Evolutionary conservation across 2,888 invertebrate species (phyloP).

Genomic region (Oegoconia quadripuncta): DNA sequence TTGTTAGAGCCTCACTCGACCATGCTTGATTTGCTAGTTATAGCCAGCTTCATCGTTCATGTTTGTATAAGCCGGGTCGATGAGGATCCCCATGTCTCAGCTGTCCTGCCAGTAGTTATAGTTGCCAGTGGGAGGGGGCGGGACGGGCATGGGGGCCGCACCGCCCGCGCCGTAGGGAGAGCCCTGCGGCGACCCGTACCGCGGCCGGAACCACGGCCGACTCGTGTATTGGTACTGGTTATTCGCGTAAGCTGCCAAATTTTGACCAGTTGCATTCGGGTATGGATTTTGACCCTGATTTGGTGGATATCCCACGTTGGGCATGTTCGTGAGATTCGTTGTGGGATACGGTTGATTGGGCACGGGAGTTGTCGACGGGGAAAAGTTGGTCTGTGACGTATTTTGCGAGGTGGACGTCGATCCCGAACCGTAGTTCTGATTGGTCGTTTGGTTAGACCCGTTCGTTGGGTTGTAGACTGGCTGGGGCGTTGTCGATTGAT

Average conservation of each 20-base stretch:
- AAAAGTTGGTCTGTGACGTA: constrained; percentile 51
- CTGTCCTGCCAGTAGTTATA: constrained; percentile 74
- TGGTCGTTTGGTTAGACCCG: constrained; percentile 45
- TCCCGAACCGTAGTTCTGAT: constrained; percentile 41
- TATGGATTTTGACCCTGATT: constrained; percentile 60
- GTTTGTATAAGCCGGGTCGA: no score
- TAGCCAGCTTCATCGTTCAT: no score
- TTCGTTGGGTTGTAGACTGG: constrained; percentile 52
- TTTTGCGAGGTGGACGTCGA: constrained; percentile 49
- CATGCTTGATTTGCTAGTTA: no score
- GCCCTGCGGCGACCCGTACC: constrained; percentile 67
- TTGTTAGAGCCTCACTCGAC: no score
- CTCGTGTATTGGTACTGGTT: constrained; percentile 70
- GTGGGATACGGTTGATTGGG: constrained; percentile 56
- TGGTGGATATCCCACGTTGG: constrained; percentile 53
- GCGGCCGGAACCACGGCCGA: constrained; percentile 65
- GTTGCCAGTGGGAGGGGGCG: constrained; percentile 60
- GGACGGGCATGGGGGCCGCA: constrained; percentile 61
- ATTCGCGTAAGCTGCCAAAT: constrained; percentile 68
- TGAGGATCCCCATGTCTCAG: constrained; percentile 59
- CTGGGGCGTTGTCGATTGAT: constrained; percentile 46
- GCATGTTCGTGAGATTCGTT: constrained; percentile 48
- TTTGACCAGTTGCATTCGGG: constrained; percentile 69
- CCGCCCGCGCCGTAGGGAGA: constrained; percentile 60
- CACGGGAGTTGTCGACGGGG: constrained; percentile 63